These are phyloP conservation scores for Idaea aversata DNA, from an alignment of 2,888 invertebrate genomes.

Conservation along the genomic window DNA sequence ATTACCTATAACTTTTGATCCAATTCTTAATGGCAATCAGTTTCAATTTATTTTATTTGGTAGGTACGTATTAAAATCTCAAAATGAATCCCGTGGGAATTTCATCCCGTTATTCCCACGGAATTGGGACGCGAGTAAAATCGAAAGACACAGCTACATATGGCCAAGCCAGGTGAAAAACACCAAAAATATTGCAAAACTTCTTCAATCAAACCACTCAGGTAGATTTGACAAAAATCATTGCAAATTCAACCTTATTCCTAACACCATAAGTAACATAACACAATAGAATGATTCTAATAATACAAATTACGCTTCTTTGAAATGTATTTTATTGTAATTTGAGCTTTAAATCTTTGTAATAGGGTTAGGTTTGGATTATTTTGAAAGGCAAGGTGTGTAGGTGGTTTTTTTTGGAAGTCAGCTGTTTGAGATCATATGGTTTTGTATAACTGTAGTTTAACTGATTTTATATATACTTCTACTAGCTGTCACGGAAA, in stretches of 20 bases:
- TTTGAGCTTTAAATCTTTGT: background rate
- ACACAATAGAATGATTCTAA: background rate
- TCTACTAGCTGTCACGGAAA: too few species aligned
- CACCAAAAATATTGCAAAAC: constrained; percentile 12
- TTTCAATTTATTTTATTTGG: too few species aligned
- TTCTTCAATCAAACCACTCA: background rate
- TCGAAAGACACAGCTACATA: too few species aligned
- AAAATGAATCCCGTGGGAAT: too few species aligned
- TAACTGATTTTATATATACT: constrained; percentile 68
- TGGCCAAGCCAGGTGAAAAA: constrained; percentile 13
- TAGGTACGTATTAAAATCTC: too few species aligned
- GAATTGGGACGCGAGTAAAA: too few species aligned
- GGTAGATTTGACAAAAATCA: background rate
- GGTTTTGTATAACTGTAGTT: constrained; percentile 56
- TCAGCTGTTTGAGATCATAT: constrained; percentile 67
- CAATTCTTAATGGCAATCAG: too few species aligned
- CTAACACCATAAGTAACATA: background rate
- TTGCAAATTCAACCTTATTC: constrained; percentile 2
- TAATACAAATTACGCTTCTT: background rate
- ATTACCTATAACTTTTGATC: too few species aligned
- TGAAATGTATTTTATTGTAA: background rate
- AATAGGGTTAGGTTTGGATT: constrained; percentile 2
- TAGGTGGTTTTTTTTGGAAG: constrained; percentile 41
- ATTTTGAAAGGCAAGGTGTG: constrained; percentile 21
- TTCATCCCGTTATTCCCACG: too few species aligned